phyloP scores from a whole-genome alignment of 2,888 invertebrate species.

The Caenorhabditis becei region DNA sequence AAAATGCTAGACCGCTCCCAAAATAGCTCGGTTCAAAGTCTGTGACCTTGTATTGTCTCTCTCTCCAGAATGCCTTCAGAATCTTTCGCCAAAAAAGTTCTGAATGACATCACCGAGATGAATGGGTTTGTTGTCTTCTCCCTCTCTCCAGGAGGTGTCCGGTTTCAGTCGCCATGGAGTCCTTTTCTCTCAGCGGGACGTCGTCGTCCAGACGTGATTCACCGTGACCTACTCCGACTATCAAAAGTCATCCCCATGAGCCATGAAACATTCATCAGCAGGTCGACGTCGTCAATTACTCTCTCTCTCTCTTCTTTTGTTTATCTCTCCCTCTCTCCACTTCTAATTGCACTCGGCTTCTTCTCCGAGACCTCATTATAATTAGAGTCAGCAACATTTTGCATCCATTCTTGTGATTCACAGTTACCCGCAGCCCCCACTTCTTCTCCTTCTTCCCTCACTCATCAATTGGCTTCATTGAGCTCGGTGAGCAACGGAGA shows the following conservation, averaged over 20 bases:
- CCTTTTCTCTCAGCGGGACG: conserved; percentile 4
- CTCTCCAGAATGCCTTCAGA: neutral
- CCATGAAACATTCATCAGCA: conserved; percentile 55
- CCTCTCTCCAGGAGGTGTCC: conserved; percentile 22
- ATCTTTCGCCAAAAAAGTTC: conserved; percentile 2
- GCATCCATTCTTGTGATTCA: conserved; percentile 38
- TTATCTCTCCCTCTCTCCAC: conserved; percentile 18
- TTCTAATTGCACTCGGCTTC: conserved; percentile 33
- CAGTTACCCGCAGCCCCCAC: conserved; percentile 16
- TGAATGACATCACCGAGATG: conserved; percentile 21
- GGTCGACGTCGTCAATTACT: conserved; percentile 45
- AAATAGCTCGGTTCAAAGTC: neutral
- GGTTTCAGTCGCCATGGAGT: conserved; percentile 47
- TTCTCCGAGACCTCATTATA: conserved; percentile 45
- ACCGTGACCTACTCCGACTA: conserved; percentile 19
- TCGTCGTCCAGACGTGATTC: conserved; percentile 24
- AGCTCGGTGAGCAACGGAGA: neutral
- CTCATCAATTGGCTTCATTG: conserved; percentile 50
- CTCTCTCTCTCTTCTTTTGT: conserved; percentile 27
- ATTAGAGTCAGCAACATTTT: conserved; percentile 45
- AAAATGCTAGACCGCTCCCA: too few relatives aligned
- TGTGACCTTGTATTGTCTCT: too few relatives aligned
- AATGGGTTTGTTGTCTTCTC: conserved; percentile 11
- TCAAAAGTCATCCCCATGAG: conserved; percentile 33
- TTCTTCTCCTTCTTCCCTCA: conserved; percentile 3